Evolutionary conservation across 2,797 vertebrate species (phyloP).

Genomic region (Fistularia tabacaria): DNA sequence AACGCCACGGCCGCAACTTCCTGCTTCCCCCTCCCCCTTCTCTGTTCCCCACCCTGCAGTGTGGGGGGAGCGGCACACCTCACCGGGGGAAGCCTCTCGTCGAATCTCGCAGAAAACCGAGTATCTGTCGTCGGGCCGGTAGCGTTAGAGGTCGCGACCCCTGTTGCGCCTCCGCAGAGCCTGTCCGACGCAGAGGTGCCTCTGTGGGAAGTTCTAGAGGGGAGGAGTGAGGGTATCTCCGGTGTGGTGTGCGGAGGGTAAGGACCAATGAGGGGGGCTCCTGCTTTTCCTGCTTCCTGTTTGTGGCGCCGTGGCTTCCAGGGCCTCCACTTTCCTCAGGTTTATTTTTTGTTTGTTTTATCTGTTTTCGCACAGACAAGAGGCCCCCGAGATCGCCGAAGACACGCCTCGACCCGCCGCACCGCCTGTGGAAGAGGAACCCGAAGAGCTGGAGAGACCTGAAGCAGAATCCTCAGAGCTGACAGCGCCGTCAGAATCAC

Average conservation of each 20-base stretch:
- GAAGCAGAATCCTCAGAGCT: constrained; percentile 11
- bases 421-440: no score
- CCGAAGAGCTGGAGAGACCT: constrained; percentile 9
- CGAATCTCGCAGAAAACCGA: no score
- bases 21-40: no score
- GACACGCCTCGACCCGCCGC: no score
- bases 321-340: neutral
- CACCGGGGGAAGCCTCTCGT: no score
- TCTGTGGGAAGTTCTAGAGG: constrained; percentile 68
- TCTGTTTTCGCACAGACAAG: constrained; percentile 17
- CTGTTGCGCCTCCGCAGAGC: constrained; percentile 39
- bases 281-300: constrained; percentile 10
- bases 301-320: neutral
- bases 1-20: no score
- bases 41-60: no score
- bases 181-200: constrained; percentile 57
- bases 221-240: constrained; percentile 47
- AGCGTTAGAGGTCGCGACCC: constrained; percentile 37
- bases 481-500: neutral
- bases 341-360: neutral
- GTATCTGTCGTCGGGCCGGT: constrained; percentile 18
- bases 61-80: no score
- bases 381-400: constrained; percentile 23
- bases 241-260: constrained; percentile 64
- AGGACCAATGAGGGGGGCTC: constrained; percentile 47